phyloP scores from a whole-genome alignment of 2,888 invertebrate species.

The Carpatolechia fugitivella region DNA sequence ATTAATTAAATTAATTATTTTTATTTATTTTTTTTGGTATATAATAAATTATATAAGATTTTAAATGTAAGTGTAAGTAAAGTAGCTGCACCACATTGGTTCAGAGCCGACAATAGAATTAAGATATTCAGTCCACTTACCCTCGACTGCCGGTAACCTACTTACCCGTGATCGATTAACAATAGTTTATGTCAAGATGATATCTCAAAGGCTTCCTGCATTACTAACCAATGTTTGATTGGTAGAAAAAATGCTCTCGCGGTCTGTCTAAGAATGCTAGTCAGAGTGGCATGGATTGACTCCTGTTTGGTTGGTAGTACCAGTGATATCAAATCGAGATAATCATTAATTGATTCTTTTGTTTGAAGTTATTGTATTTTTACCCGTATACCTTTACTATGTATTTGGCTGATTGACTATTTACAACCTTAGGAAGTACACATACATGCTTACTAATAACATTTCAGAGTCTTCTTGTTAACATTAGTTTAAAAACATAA shows the following conservation, averaged over 20 bases:
- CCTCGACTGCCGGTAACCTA: not conserved
- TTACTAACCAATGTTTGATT: constrained; percentile 20
- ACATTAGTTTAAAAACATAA: too few relatives aligned
- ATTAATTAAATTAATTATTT: too few relatives aligned
- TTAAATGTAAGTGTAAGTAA: not conserved
- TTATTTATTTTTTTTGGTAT: too few relatives aligned
- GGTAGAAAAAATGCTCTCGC: constrained; percentile 9
- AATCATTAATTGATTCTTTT: too few relatives aligned
- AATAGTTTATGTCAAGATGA: constrained; percentile 47
- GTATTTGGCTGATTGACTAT: too few relatives aligned
- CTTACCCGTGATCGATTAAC: constrained; percentile 38
- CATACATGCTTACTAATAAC: too few relatives aligned
- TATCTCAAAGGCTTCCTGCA: constrained; percentile 43
- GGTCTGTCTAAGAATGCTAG: not conserved
- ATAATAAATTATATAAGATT: not conserved
- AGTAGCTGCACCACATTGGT: not conserved
- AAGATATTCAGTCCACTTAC: constrained; percentile 1
- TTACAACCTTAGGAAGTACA: too few relatives aligned
- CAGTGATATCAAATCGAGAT: too few relatives aligned
- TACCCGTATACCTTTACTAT: too few relatives aligned
- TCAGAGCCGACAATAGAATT: constrained; percentile 4
- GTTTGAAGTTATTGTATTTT: too few relatives aligned
- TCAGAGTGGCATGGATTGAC: not conserved
- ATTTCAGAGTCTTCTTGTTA: too few relatives aligned
- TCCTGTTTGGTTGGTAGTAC: not conserved